phyloP scores from a whole-genome alignment of 2,797 vertebrate genomes.

The Trematomus bernacchii region DNA sequence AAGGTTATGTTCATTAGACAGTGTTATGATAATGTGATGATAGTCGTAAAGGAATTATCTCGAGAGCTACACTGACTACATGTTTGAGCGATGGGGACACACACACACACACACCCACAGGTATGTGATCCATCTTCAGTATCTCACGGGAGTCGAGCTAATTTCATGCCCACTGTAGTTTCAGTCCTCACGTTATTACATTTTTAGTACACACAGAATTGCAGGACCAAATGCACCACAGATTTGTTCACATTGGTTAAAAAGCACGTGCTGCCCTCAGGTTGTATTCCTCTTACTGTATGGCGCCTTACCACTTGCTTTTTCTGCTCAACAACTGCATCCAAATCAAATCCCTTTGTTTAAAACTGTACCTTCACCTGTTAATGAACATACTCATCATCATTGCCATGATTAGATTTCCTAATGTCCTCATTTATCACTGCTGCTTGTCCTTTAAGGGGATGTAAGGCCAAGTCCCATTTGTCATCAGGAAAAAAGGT shows the following conservation, averaged over 20 bases:
- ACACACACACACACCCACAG: neutral
- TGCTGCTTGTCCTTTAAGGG: conserved; percentile 32
- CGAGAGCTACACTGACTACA: neutral
- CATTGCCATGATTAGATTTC: conserved; percentile 57
- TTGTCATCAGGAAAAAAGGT: conserved; percentile 53
- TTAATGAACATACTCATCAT: conserved; percentile 49
- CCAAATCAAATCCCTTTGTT: conserved; percentile 54
- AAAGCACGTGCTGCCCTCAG: neutral
- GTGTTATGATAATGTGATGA: conserved; percentile 54
- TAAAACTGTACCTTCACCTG: conserved; percentile 36
- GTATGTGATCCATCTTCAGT: conserved; percentile 25
- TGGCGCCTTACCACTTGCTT: conserved; percentile 19
- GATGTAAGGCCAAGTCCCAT: conserved; percentile 48
- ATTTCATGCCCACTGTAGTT: conserved; percentile 42
- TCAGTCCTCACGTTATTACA: conserved; percentile 28
- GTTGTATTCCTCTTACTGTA: conserved; percentile 10
- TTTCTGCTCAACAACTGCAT: conserved; percentile 42
- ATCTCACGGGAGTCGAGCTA: conserved; percentile 46
- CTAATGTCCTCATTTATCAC: conserved; percentile 62
- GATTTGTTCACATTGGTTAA: conserved; percentile 10
- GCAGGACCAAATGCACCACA: conserved; percentile 8
- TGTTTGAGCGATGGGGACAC: neutral
- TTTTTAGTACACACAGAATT: conserved; percentile 35
- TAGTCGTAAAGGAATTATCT: conserved; percentile 38
- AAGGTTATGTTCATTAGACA: conserved; percentile 54